Evolutionary conservation across 2,888 invertebrate species (phyloP).

Genomic region (Holacanthella duospinosa): DNA sequence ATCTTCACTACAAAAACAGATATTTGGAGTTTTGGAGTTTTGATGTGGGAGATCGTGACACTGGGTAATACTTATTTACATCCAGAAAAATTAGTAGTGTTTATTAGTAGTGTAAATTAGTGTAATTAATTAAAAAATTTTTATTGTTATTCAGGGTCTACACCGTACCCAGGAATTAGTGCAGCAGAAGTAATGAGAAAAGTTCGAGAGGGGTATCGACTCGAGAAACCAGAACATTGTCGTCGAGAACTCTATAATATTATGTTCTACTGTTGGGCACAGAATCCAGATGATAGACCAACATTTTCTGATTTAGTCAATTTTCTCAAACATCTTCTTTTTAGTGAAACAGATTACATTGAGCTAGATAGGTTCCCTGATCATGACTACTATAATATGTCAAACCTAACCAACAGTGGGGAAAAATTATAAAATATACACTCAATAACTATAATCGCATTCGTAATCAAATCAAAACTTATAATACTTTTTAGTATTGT

Average conservation of each 20-base stretch:
- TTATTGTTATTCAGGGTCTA: constrained; percentile 55
- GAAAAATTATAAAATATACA: constrained; percentile 47
- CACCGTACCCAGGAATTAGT: constrained; percentile 86
- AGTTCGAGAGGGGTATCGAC: constrained; percentile 75
- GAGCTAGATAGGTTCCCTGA: constrained; percentile 84
- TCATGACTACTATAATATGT: constrained; percentile 59
- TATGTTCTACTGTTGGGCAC: constrained; percentile 93
- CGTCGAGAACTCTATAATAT: constrained; percentile 83
- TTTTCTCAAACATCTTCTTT: constrained; percentile 68
- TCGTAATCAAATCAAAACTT: too few species aligned
- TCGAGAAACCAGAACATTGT: constrained; percentile 89
- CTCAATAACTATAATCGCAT: too few species aligned
- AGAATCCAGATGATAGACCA: constrained; percentile 69
- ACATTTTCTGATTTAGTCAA: constrained; percentile 70
- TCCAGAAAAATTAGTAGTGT: not conserved
- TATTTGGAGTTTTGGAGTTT: constrained; percentile 89
- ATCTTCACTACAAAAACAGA: constrained; percentile 88
- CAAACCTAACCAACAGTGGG: constrained; percentile 51
- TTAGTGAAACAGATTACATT: constrained; percentile 86
- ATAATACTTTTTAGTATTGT: too few species aligned
- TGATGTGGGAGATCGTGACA: constrained; percentile 93
- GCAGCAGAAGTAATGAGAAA: constrained; percentile 82
- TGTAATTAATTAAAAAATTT: constrained; percentile 5
- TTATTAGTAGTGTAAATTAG: not conserved
- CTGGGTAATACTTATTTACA: constrained; percentile 45